Conservation (phyloP, 2,888 invertebrate genomes). For the Heliconius hortense region DNA sequence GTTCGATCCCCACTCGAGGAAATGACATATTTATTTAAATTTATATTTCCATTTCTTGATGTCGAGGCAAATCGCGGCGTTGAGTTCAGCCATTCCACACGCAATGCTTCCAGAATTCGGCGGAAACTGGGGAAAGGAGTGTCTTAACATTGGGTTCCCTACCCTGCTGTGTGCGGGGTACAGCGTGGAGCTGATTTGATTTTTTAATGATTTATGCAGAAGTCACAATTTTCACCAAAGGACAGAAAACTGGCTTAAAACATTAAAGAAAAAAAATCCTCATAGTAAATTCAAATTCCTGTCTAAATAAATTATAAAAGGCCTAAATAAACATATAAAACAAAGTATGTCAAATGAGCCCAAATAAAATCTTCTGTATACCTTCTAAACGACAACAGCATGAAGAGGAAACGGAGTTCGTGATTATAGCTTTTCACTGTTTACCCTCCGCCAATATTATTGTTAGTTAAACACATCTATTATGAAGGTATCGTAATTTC, state of each 20-base stretch:
- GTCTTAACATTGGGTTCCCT: too few species aligned
- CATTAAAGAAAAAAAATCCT: background rate
- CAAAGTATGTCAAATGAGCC: background rate
- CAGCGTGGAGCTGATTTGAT: too few species aligned
- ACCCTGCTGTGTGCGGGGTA: too few species aligned
- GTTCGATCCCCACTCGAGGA: too few species aligned
- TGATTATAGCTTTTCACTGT: constrained; percentile 9
- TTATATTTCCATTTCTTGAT: too few species aligned
- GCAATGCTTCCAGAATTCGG: too few species aligned
- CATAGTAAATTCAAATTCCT: background rate
- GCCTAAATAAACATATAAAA: background rate
- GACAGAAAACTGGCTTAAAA: background rate
- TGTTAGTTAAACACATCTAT: background rate
- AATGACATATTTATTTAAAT: too few species aligned
- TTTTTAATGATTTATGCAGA: too few species aligned
- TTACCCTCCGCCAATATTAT: background rate
- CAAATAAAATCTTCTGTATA: constrained; percentile 8
- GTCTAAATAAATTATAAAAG: background rate
- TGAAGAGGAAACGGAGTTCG: constrained; percentile 1
- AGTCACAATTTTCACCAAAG: too few species aligned
- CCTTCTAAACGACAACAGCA: background rate
- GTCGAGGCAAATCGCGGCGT: too few species aligned
- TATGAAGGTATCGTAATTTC: background rate
- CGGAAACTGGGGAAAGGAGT: too few species aligned
- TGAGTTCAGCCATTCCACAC: too few species aligned